Conservation (phyloP, 53 echinoderm and acorn worm species). For the Pentamera pediparva region DNA sequence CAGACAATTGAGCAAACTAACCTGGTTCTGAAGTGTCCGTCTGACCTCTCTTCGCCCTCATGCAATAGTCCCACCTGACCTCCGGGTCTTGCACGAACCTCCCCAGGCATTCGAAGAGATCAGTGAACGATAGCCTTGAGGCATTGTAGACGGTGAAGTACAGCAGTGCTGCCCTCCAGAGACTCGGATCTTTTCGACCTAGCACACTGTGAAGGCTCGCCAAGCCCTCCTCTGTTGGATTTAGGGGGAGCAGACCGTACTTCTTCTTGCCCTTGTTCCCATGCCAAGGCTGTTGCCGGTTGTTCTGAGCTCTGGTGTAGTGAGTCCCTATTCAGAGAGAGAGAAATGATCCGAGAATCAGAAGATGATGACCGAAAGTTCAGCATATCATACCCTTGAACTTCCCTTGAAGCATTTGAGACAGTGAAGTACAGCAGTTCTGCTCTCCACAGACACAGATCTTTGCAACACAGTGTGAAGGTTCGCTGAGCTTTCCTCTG, state of each 20-base stretch:
- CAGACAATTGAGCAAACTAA: too few species aligned
- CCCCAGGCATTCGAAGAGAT: slow-evolving; percentile 58
- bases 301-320: slow-evolving; percentile 71
- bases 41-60: slow-evolving; percentile 78
- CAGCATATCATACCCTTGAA: too few species aligned
- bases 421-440: slow-evolving; percentile 82
- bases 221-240: slow-evolving; percentile 79
- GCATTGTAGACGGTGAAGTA: slow-evolving; percentile 79
- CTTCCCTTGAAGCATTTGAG: slow-evolving; percentile 62
- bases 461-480: slow-evolving; percentile 75
- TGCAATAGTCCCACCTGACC: slow-evolving; percentile 79
- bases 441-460: slow-evolving; percentile 72
- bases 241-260: slow-evolving; percentile 43
- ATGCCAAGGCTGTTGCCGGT: slow-evolving; percentile 72
- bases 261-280: slow-evolving; percentile 53
- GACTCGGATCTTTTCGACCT: slow-evolving; percentile 60
- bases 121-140: slow-evolving; percentile 55
- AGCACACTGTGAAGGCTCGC: slow-evolving; percentile 85
- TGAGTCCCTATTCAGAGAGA: slow-evolving; percentile 55
- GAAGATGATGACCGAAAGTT: too few species aligned
- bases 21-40: slow-evolving; percentile 76
- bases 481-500: slow-evolving; percentile 76
- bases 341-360: too few species aligned
- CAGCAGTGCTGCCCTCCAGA: slow-evolving; percentile 84
- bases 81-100: slow-evolving; percentile 60